Base-by-base conservation (phyloP, 1,140 invertebrate genomes). In the Sesamia nonagrioides region DNA sequence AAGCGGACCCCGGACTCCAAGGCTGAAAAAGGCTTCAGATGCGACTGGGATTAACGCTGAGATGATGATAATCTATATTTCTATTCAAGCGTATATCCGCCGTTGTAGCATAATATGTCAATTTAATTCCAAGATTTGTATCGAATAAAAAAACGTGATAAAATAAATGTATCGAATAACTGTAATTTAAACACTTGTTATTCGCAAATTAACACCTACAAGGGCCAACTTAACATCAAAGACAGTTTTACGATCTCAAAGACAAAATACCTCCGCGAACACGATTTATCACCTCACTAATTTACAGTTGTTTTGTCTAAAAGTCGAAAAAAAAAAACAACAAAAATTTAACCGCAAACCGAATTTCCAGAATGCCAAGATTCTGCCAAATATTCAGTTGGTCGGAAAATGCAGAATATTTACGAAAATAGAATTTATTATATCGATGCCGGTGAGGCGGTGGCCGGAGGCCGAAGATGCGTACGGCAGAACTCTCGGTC, bases 241-340 rank as follows among this genome's bases (percentile, higher is more conserved):
- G 27, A 1, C 60, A 40, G 48, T 73, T 56, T 50, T 58, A 56
- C 50, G 54, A 33, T 35, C 48, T 27, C 35, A 48, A 66, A 60
- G 58, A 76, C 74, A 76, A 52, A 60, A 66, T 52, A 61, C 42
- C 27, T 42, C 48, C 17, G n/a, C 33, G 50, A 52, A 15, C 17
- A 37, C 18, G 52, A 76, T 76, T 76, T 76, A 76, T 76, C 35
- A 66, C 61, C 8, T 21, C 74, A 66, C 60, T 66, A 66, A 75
- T 77, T 76, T 78, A 78, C 18, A 27, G 40, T 76, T 79, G 78
- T 75, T 75, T 73, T 74, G 78, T 79, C 78, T 79, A 48, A 61
- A 61, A 18, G 35, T 17, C 33, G 48, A 66, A 33, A 50, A 33
- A n/a, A 54, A 56, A 56, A 52, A 18, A 68, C 27, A 33, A 37